Base-by-base conservation (phyloP, 2,888 invertebrate species). In the Drosophila ezoana region DNA sequence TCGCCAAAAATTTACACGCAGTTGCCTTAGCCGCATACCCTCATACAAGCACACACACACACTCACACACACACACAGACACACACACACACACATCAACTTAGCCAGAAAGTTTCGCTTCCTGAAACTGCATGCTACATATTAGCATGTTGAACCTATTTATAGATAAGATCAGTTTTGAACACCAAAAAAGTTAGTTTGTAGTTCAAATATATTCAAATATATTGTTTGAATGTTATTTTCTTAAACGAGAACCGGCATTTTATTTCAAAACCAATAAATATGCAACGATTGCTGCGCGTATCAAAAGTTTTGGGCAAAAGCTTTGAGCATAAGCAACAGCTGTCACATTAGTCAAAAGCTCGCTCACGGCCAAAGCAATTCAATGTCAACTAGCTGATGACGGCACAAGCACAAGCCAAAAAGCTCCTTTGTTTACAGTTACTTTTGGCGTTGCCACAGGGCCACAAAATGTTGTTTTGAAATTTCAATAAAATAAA, bases 1-100 rank as follows among this genome's bases (percentile, higher is more conserved):
- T 76, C 76, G 62, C 86, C 86, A 69, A 85, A 87, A 74, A 67
- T 56, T 23, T 71, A 72, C 76, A 85, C 72, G 69, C 79, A 76
- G 82, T 74, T 76, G 66, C 72, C 58, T 47, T 72, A 28, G 72
- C 67, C 76, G 60, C 47, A 54, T 65, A 65, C 45, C 44, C 72
- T 59, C 59, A 65, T 35, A 67, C 69, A 58, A 37, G 40, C 64
- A 47, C 54, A 54, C 41, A 63, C 54, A 53, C 53, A 56, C 40
- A 33, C 47, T 33, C 45, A 41, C 57, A 47, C 49, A 60, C 41
- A 13, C 38, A 37, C 28, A 44, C 44, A 37, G 16, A 47, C 41
- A 43, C 44, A 54, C 40, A 54, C 59, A 23, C 45, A 41, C 60
- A 53, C 20, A 52, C 41, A 38, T 44, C 44, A 45, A 11, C 16